Percentiles rank a stretch among this genome's conserved stretches.
Conservation (phyloP, 2,888 invertebrate genomes). For the Pristionchus japonicus region DNA sequence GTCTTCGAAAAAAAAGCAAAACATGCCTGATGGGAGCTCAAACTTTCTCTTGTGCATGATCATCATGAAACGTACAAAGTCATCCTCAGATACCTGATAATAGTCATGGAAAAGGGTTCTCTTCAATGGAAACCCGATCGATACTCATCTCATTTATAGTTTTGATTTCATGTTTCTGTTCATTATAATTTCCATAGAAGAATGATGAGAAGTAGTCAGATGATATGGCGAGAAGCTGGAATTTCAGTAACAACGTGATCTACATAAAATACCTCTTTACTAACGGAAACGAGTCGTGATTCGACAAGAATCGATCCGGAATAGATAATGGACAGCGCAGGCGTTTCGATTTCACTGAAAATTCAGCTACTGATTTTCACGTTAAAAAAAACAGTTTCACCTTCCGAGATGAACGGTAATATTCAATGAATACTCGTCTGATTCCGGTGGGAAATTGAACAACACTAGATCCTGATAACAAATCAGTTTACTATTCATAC, state of each 20-base stretch:
- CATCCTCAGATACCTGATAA: background rate
- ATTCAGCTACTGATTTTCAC: background rate
- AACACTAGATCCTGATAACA: background rate
- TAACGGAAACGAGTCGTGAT: background rate
- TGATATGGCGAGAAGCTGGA: background rate
- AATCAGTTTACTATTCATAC: background rate
- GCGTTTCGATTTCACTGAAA: background rate
- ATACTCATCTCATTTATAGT: background rate
- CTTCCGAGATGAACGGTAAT: background rate
- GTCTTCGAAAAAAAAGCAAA: background rate
- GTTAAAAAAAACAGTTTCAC: background rate
- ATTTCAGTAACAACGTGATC: background rate
- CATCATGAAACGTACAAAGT: background rate
- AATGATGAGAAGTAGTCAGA: background rate
- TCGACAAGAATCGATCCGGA: background rate
- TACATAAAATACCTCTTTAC: background rate
- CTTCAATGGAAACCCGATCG: background rate
- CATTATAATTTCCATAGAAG: background rate
- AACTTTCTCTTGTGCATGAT: background rate
- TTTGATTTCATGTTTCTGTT: background rate
- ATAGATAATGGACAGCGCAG: background rate
- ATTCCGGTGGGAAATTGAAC: background rate
- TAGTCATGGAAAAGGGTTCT: background rate
- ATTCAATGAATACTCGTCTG: background rate
- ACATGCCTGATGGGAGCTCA: background rate